Conservation (phyloP, 1,140 invertebrate species). For the Nephila pilipes region DNA sequence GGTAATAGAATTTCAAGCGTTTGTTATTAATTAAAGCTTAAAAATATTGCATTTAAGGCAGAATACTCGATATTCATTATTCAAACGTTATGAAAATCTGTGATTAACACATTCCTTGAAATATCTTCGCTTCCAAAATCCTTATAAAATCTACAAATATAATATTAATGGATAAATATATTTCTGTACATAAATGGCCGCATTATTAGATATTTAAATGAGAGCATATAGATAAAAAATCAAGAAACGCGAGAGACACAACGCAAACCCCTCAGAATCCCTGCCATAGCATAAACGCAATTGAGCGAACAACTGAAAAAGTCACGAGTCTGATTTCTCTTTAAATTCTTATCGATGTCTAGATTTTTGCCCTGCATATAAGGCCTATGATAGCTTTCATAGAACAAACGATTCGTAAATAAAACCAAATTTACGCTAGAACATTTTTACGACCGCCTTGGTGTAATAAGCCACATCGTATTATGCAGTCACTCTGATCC, state of each 20-base stretch:
- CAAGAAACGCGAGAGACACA: not conserved
- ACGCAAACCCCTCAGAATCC: not conserved
- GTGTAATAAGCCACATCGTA: conserved; percentile 22
- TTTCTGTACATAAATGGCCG: no score
- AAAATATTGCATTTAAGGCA: no score
- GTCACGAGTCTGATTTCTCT: not conserved
- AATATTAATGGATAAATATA: no score
- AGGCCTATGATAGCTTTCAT: not conserved
- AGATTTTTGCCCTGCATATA: not conserved
- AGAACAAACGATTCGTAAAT: conserved; percentile 37
- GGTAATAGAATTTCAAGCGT: no score
- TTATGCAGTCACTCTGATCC: conserved; percentile 24
- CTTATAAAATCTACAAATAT: no score
- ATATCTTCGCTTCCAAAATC: no score
- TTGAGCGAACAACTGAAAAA: conserved; percentile 31
- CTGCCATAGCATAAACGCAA: not conserved
- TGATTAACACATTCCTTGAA: no score
- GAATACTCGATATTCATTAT: no score
- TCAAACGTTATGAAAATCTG: no score
- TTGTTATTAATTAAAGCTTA: no score
- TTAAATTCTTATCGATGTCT: conserved; percentile 9
- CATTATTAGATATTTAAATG: no score
- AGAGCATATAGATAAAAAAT: no score
- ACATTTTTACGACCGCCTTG: conserved; percentile 28
- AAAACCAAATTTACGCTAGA: conserved; percentile 34